Evolutionary conservation across 2,797 vertebrate genomes (phyloP), one percentile per base, ranked within the genome.

Genomic region (Ciconia nigra): DNA sequence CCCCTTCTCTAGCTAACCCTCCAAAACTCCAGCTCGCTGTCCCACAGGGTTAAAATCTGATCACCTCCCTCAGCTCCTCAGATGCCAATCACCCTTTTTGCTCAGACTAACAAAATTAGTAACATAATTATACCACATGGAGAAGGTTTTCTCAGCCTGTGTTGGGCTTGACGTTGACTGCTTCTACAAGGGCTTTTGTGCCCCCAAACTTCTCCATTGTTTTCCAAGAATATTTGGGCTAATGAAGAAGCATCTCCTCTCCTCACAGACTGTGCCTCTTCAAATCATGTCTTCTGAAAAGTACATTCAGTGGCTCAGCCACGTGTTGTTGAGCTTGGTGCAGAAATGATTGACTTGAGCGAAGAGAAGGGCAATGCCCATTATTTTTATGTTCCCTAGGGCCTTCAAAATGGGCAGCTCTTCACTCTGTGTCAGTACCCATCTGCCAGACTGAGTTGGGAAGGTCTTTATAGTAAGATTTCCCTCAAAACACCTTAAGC

Each of bases 201-300:
- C 17, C 35, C 46, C 0, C 0, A 54, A 57, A 57, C 17, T 47
- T 72, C 54, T 57, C 25, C 3, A 1, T 22, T 58, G 12, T 21
- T 84, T 71, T 69, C n/a, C 21, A 62, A 57, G 42, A 39, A 11
- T 54, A 28, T 54, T 46, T 41, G 12, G 13, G 37, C 7, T 62
- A 58, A 37, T 26, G 71, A 62, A 70, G 44, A 47, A 91, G 7
- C 13, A 49, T 8, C 35, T 70, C 12, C 47, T 88, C 54, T 80
- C 59, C 59, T 67, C 28, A 61, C 31, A 59, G 66, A 21, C 5
- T 31, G 6, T 44, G 18, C 18, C 28, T 80, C 37, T 87, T 47
- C n/a, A 61, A 28, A 49, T 21, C 7, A 25, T 11, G 13, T n/a
- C 33, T 80, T 82, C 62, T 89, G 41, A 71, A 91, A 91, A 89